Percentiles rank a stretch among this genome's conserved stretches.
These are phyloP conservation scores for Cerceris ruficornis DNA, from an alignment of 2,888 invertebrate species.

Conservation along the genomic window DNA sequence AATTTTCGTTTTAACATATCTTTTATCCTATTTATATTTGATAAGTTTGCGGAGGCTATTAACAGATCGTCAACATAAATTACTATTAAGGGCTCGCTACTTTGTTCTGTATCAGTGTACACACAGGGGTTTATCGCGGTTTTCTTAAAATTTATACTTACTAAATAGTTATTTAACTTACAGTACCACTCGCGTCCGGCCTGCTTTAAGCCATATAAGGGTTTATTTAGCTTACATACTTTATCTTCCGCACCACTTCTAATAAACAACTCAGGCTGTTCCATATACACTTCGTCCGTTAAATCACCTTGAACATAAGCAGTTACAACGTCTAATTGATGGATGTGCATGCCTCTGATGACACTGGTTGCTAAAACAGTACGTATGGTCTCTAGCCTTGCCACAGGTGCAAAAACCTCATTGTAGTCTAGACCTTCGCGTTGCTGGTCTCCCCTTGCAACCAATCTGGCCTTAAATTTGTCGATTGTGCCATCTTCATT, in stretches of 20 bases:
- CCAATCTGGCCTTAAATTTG: neutral
- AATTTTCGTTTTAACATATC: too few relatives aligned
- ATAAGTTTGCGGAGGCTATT: too few relatives aligned
- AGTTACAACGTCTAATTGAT: neutral
- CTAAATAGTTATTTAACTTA: neutral
- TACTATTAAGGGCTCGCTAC: too few relatives aligned
- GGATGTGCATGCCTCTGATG: neutral
- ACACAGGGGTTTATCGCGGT: neutral
- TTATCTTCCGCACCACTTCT: neutral
- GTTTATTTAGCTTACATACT: neutral
- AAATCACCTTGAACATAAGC: neutral
- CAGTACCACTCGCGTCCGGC: neutral
- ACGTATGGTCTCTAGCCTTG: neutral
- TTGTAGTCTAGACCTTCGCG: neutral
- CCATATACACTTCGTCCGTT: neutral
- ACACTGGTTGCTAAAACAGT: neutral
- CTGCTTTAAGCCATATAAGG: neutral
- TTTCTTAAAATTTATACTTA: neutral
- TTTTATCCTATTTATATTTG: too few relatives aligned
- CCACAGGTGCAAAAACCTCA: neutral
- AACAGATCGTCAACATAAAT: too few relatives aligned
- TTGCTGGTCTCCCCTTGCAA: neutral
- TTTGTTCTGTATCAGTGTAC: too few relatives aligned
- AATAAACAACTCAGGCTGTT: neutral
- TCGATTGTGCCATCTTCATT: neutral